phyloP scores from a whole-genome alignment of 2,113 vertebrate genomes.

The Neomonachus schauinslandi region DNA sequence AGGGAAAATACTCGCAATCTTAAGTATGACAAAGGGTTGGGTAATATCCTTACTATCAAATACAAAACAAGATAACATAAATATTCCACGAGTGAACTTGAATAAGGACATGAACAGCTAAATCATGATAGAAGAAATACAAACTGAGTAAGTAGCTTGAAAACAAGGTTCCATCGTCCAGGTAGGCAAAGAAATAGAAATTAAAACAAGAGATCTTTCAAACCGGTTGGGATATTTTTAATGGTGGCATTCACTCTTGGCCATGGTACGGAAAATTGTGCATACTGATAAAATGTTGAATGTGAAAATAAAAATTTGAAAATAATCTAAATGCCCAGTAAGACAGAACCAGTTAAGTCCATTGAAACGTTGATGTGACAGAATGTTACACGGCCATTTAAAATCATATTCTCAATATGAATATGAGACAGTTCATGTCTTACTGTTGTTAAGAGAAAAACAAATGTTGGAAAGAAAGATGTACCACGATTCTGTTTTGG shows the following conservation, averaged over 20 bases:
- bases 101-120: background rate
- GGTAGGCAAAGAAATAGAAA: slow-evolving; percentile 26
- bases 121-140: slow-evolving; percentile 41
- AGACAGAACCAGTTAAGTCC: slow-evolving; percentile 20
- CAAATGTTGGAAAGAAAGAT: background rate
- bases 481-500: background rate
- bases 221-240: slow-evolving; percentile 36
- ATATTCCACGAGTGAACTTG: background rate
- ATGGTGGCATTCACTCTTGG: slow-evolving; percentile 37
- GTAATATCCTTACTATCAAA: slow-evolving; percentile 21
- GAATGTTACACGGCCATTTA: slow-evolving; percentile 12
- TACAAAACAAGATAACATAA: background rate
- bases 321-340: background rate
- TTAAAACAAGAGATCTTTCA: background rate
- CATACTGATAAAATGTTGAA: background rate
- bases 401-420: slow-evolving; percentile 18
- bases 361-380: slow-evolving; percentile 6
- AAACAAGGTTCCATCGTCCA: background rate
- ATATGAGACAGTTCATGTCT: background rate
- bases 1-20: slow-evolving; percentile 25
- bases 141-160: background rate
- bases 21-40: slow-evolving; percentile 20
- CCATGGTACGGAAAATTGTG: background rate
- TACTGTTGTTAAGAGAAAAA: slow-evolving; percentile 30
- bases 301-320: slow-evolving; percentile 39